Evolutionary conservation across 2,113 vertebrate genomes (phyloP).

Genomic region (Neolamprologus caudopunctatus): DNA sequence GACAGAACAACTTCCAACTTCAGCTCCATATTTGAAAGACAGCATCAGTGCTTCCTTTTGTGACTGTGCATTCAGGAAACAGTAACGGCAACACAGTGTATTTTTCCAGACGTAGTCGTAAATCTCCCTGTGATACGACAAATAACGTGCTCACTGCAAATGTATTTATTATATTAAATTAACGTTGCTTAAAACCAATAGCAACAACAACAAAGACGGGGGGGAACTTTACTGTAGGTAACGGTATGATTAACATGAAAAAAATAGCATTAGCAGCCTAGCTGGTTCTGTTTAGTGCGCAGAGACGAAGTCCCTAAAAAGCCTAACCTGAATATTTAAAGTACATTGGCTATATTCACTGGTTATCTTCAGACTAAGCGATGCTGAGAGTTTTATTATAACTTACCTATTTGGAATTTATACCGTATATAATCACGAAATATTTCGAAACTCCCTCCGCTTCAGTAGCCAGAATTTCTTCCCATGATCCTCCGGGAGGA

Average conservation of each 20-base stretch:
- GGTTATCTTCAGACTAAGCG: not conserved
- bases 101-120: not conserved
- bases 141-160: not conserved
- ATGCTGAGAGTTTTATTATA: not conserved
- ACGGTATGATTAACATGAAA: not conserved
- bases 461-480: constrained; percentile 6
- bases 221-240: not conserved
- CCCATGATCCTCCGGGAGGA: constrained; percentile 57
- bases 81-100: not conserved
- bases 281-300: not conserved
- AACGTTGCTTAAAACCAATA: not conserved
- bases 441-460: constrained; percentile 72
- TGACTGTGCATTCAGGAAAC: not conserved
- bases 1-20: constrained; percentile 72
- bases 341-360: not conserved
- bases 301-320: not conserved
- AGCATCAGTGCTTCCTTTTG: not conserved
- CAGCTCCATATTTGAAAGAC: constrained; percentile 60
- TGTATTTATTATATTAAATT: not conserved
- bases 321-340: not conserved
- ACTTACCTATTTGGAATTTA: not conserved
- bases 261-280: constrained; percentile 33
- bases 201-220: not conserved
- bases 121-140: not conserved
- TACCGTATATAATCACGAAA: not conserved